Conservation (phyloP, 2,797 vertebrate genomes). For the Chelmon rostratus region DNA sequence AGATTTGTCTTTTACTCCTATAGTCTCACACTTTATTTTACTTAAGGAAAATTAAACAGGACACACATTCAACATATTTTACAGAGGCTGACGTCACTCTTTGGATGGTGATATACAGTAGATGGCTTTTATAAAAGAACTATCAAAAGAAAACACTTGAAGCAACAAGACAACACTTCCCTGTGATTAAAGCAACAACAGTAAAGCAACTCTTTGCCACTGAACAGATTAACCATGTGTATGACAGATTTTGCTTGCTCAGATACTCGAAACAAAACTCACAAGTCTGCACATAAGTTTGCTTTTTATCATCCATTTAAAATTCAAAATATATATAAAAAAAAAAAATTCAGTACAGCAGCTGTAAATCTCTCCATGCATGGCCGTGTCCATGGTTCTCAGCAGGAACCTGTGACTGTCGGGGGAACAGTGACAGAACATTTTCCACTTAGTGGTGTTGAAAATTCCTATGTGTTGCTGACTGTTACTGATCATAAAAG, state of each 20-base stretch:
- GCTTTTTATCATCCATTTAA: background rate
- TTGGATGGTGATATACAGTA: constrained; percentile 10
- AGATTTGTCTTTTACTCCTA: background rate
- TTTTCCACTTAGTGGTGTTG: background rate
- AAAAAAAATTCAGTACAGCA: background rate
- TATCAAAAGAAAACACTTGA: constrained; percentile 1
- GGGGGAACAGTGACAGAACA: background rate
- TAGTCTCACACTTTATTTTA: background rate
- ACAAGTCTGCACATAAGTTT: background rate
- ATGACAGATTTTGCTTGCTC: background rate
- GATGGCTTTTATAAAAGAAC: constrained; percentile 24
- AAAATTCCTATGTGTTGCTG: background rate
- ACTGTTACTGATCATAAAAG: background rate
- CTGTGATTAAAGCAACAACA: constrained; percentile 24
- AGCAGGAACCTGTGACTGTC: background rate
- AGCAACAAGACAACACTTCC: constrained; percentile 8
- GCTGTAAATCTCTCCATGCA: background rate
- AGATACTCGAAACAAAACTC: constrained; percentile 23
- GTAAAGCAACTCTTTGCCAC: background rate
- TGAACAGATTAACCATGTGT: background rate
- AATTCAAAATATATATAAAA: constrained; percentile 5
- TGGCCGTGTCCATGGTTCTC: background rate
- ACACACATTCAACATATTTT: background rate
- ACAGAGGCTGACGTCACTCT: background rate
- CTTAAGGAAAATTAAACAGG: background rate